Conservation (phyloP, 2,113 vertebrate genomes). For the Bubo bubo region DNA sequence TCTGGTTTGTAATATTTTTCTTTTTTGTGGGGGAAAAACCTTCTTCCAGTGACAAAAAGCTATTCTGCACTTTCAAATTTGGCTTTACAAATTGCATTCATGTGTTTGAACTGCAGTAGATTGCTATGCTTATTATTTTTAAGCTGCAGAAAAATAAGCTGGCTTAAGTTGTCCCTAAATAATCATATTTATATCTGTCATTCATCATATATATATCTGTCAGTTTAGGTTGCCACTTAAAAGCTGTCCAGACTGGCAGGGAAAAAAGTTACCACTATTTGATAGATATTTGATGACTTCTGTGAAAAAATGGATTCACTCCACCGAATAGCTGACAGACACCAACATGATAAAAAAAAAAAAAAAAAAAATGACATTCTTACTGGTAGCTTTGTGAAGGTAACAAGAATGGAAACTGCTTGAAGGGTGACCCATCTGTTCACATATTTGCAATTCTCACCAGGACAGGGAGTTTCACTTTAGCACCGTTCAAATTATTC, state of each 20-base stretch:
- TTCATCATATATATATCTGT: conserved; percentile 10
- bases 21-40: not conserved
- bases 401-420: not conserved
- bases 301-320: conserved; percentile 24
- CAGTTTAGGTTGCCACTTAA: conserved; percentile 3
- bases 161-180: not conserved
- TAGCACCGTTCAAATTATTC: not conserved
- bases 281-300: conserved; percentile 5
- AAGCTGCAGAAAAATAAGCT: not conserved
- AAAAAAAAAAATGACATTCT: not conserved
- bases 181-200: conserved; percentile 22
- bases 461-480: not conserved
- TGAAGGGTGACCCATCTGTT: conserved; percentile 6
- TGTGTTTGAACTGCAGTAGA: not conserved
- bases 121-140: not conserved
- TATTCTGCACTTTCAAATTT: not conserved
- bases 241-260: conserved; percentile 4
- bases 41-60: not conserved
- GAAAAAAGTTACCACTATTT: not conserved
- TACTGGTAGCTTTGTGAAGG: not conserved
- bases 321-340: conserved; percentile 36
- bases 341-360: not conserved
- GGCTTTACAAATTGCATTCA: not conserved
- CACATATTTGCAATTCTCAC: not conserved
- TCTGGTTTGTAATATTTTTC: not conserved